Conservation (phyloP, 2,797 vertebrate species). For the Cyclopterus lumpus region DNA sequence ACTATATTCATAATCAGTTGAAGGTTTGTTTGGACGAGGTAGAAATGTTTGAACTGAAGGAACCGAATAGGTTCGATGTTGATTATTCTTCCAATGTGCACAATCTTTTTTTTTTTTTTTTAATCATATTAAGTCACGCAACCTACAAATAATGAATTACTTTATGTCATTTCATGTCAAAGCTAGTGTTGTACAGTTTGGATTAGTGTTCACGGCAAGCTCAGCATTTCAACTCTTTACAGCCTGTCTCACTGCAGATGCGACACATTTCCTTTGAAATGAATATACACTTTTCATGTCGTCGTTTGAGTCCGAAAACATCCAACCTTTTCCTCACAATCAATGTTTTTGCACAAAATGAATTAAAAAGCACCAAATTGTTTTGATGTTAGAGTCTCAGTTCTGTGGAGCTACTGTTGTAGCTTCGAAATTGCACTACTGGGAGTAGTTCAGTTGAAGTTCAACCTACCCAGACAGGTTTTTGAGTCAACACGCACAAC, state of each 20-base stretch:
- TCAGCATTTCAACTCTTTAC: conserved; percentile 45
- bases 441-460: conserved; percentile 71
- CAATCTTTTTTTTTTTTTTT: neutral
- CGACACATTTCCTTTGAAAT: conserved; percentile 42
- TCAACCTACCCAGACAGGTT: conserved; percentile 65
- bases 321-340: conserved; percentile 57
- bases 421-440: conserved; percentile 82
- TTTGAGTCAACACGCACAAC: conserved; percentile 78
- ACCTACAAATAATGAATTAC: conserved; percentile 12
- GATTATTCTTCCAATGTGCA: conserved; percentile 14
- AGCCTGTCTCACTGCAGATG: conserved; percentile 25
- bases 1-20: neutral
- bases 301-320: conserved; percentile 41
- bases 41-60: conserved; percentile 38
- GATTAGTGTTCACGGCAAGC: conserved; percentile 46
- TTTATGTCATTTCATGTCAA: conserved; percentile 48
- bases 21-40: conserved; percentile 17
- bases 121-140: conserved; percentile 16
- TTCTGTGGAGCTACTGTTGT: conserved; percentile 68
- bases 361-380: conserved; percentile 72
- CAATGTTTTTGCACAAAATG: conserved; percentile 76
- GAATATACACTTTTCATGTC: conserved; percentile 35
- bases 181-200: conserved; percentile 56
- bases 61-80: conserved; percentile 25
- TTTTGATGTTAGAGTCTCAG: conserved; percentile 59